Base-by-base conservation (phyloP, 2,888 invertebrate genomes). In the Periphyllus acericola region DNA sequence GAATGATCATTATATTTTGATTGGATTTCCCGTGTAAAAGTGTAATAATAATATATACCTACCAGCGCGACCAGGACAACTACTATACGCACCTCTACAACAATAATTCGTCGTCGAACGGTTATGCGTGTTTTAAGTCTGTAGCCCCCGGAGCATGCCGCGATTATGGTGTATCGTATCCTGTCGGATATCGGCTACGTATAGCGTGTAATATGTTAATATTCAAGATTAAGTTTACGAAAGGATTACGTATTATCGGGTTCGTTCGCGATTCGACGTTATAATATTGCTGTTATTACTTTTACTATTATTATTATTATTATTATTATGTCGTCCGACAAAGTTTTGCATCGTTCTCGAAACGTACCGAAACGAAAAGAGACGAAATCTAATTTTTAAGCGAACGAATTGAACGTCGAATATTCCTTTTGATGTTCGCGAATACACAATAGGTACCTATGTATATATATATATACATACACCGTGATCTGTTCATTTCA, bases 381-480 rank as follows among this genome's bases (percentile, higher is more conserved):
- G 29, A 46, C 19, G 29, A 52, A 76, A 76, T 46, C 46, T 76
- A 52, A n/a, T 76, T 76, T 17, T 76, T 46, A 46, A 76, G 29
- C 29, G 46, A 46, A 76, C 29, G 46, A 76, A 76, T 76, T 76
- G 76, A 76, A 76, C 46, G 29, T 76, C 19, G 29, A 46, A 76
- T n/a, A n/a, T 76, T 46, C 52, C 9, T 52, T 78, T 78, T 78
- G 46, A 52, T 52, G 29, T 78, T 78, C 52, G 11, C n/a, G n/a
- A n/a, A n/a, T n/a, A n/a, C n/a, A n/a, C n/a, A n/a, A n/a, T n/a
- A n/a, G n/a, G n/a, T n/a, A n/a, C n/a, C n/a, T n/a, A n/a, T n/a
- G n/a, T n/a, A n/a, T n/a, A n/a, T n/a, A n/a, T n/a, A n/a, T n/a
- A n/a, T n/a, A 40, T 4, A 6, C 14, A 11, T n/a, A 29, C 11